These are phyloP conservation scores for Microtus richardsoni DNA, from an alignment of 2,113 vertebrate species.

Conservation along the genomic window DNA sequence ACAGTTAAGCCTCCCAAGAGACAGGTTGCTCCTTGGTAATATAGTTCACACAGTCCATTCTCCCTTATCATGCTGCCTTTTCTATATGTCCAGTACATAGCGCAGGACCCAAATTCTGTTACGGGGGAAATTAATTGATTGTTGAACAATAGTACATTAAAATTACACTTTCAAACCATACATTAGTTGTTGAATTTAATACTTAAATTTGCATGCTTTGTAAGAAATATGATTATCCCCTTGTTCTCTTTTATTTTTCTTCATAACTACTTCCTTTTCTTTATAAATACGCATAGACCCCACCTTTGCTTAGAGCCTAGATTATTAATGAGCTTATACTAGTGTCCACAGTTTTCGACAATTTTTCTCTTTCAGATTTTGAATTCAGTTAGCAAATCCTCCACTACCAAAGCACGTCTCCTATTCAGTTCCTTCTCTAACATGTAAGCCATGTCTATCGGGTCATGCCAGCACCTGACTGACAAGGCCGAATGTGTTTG, in stretches of 20 bases:
- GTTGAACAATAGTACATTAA: not conserved
- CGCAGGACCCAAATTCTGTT: conserved; percentile 20
- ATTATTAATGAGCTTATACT: not conserved
- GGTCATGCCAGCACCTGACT: not conserved
- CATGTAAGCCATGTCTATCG: not conserved
- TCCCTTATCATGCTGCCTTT: conserved; percentile 58
- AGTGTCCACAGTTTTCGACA: not conserved
- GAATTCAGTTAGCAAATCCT: conserved; percentile 9
- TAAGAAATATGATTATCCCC: not conserved
- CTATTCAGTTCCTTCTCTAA: not conserved
- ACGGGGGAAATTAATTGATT: not conserved
- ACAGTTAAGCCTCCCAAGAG: conserved; percentile 69
- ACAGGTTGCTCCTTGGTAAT: conserved; percentile 63
- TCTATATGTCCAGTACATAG: not conserved
- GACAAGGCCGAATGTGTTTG: not conserved
- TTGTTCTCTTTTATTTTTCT: not conserved
- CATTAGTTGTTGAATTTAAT: conserved; percentile 2
- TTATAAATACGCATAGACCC: not conserved
- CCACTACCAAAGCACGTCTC: not conserved
- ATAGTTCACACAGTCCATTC: conserved; percentile 71
- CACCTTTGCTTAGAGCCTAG: conserved; percentile 4
- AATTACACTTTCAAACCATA: not conserved
- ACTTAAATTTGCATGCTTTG: conserved; percentile 35
- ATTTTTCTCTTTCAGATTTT: not conserved
- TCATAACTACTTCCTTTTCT: not conserved